Evolutionary conservation across 2,888 invertebrate species (phyloP), one percentile per base, ranked within the genome.

Genomic region (Charanyca ferruginea): DNA sequence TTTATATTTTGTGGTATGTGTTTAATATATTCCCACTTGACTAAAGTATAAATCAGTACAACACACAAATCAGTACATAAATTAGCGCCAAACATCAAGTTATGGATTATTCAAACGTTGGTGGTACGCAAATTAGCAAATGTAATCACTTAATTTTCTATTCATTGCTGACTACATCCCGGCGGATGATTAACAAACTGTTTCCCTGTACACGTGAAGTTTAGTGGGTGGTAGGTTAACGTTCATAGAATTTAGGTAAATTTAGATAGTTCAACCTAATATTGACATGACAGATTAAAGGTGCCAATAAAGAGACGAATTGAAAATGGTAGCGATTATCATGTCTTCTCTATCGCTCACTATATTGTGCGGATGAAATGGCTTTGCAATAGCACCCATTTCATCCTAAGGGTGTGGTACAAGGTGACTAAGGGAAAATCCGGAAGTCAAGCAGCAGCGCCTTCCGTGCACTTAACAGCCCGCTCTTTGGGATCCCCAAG

Each of bases 131-230:
- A 48, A 80, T 80, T 73, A 65, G 60, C 67, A 70, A 79, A 80
- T 81, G 55, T 80, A 78, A 81, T 81, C 60, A 72, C 79, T 78
- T 80, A 79, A 81, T 81, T 81, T 72, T 69, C 65, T 63, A 80
- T 81, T 78, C 69, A 81, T 67, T 32, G 64, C 41, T 1, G 59
- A 72, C 60, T 61, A 66, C 79, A 49, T 80, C 81, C 79, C 49
- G 73, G 64, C 16, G 42, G 57, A 55, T 54, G 58, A 57, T 80
- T 77, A 70, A 44, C 66, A 70, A 77, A 77, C 64, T 28, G 57
- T 73, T 65, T 64, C 61, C 73, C 13, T 44, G 54, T 55, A 57
- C 38, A 41, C 13, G 22, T 59, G 8, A 22, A 41, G 28, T 55
- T 44, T 41, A 22, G 25, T 66, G 22, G n/a, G n/a, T 11, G 9